Evolutionary conservation across 2,888 invertebrate genomes (phyloP).

Genomic region (Campaea margaritaria): DNA sequence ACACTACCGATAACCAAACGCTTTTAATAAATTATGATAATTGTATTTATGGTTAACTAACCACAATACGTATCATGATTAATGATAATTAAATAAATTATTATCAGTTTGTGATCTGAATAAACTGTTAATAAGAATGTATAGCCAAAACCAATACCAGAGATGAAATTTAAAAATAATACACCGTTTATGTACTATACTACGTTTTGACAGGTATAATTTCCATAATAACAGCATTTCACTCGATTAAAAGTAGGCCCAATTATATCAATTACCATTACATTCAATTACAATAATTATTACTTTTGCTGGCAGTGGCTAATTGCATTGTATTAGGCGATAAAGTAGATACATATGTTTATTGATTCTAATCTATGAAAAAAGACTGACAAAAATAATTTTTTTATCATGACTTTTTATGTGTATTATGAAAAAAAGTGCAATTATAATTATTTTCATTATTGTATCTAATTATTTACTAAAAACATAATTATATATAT

Average conservation of each 20-base stretch:
- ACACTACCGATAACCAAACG: not conserved
- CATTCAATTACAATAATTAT: constrained; percentile 32
- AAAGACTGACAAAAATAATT: not conserved
- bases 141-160: not conserved
- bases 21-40: not conserved
- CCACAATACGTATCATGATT: no score
- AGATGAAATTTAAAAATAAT: no score
- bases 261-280: not conserved
- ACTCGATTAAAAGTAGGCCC: not conserved
- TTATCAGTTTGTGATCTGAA: not conserved
- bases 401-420: not conserved
- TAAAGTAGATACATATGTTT: not conserved
- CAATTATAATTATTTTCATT: no score
- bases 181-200: no score
- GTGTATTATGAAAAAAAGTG: not conserved
- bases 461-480: no score
- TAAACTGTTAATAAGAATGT: not conserved
- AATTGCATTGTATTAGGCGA: constrained; percentile 37
- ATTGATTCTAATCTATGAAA: not conserved
- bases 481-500: no score
- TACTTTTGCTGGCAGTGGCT: constrained; percentile 64
- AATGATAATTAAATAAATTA: not conserved
- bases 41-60: no score
- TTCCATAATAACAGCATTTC: no score
- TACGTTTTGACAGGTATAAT: no score